Evolutionary conservation across 35 echinoderm and acorn worm genomes (phyloP), one percentile per base, ranked within the genome.

Genomic region (Nesometra sesokonis): DNA sequence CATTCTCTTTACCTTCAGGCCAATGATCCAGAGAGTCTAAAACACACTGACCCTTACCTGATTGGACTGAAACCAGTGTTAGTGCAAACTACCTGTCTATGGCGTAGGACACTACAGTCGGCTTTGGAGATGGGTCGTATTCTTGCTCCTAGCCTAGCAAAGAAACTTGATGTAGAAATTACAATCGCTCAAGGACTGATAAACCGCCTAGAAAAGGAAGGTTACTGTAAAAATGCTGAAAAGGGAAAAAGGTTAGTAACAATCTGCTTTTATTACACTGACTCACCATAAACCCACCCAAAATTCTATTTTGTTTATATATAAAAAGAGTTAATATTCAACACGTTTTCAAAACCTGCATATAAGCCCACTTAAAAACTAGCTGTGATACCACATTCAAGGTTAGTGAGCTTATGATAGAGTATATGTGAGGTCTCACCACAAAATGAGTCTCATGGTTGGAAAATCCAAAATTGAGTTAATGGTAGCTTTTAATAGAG

Each of bases 121-220:
- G 86, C 84, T 0, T 80, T 81, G 21, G 95, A 97, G 82, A 89
- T 91, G 31, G 46, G 82, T 36, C 90, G 90, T 34, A 88, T 94
- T 0, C 35, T 89, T 17, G 77, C 89, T 30, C 92, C 96, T 11
- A 82, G 0, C 32, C 89, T 99, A 80, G 90, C 92, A 1, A 91
- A 88, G 31, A 82, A 91, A 27, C 90, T 99, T 35, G 88, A 85
- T 34, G 90, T 99, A 9, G 96, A 99, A 78, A 80, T 86, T 19
- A 90, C 84, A 8, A 88, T 99, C 7, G 96, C 96, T 34, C 88
- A 86, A 77, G 90, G 93, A 19, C 88, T 99, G 29, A 29, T 99
- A 4, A 92, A 92, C 79, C 84, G 96, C 5, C 81, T 99, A 29
- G 92, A 99, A 86, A 99, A 84, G 32, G 96, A 99, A 36, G 92